Conservation (phyloP, 2,113 vertebrate species). For the Clarias macrocephalus region DNA sequence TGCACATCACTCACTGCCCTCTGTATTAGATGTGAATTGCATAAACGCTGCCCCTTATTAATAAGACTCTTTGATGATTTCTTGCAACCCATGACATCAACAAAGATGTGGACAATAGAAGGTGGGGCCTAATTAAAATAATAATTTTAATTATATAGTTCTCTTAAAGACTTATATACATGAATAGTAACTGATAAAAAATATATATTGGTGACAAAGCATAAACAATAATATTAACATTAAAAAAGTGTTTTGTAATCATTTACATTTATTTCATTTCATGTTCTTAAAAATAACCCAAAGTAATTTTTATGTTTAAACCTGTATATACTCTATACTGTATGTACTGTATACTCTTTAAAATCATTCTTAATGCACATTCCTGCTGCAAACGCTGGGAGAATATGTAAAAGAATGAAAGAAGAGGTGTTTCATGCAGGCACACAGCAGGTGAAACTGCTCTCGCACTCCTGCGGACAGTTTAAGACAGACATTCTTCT, state of each 20-base stretch:
- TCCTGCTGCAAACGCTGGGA: background rate
- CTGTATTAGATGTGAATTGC: background rate
- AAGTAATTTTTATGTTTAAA: background rate
- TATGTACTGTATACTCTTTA: background rate
- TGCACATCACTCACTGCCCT: background rate
- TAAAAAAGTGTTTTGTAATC: background rate
- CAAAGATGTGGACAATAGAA: background rate
- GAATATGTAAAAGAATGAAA: too few relatives aligned
- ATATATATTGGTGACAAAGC: too few relatives aligned
- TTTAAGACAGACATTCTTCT: background rate
- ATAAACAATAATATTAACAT: too few relatives aligned
- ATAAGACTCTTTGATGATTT: background rate
- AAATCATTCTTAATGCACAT: background rate
- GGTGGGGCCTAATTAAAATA: background rate
- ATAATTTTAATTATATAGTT: too few relatives aligned
- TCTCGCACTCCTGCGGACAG: background rate
- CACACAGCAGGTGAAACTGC: background rate
- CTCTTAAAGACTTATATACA: too few relatives aligned
- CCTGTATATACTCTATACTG: background rate
- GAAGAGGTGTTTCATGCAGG: too few relatives aligned
- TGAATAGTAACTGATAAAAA: too few relatives aligned
- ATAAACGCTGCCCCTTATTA: background rate
- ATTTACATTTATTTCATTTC: background rate
- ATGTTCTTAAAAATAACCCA: background rate
- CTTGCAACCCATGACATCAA: background rate